These are phyloP conservation scores for Hydriomena furcata DNA, from an alignment of 2,888 invertebrate species.

Conservation along the genomic window DNA sequence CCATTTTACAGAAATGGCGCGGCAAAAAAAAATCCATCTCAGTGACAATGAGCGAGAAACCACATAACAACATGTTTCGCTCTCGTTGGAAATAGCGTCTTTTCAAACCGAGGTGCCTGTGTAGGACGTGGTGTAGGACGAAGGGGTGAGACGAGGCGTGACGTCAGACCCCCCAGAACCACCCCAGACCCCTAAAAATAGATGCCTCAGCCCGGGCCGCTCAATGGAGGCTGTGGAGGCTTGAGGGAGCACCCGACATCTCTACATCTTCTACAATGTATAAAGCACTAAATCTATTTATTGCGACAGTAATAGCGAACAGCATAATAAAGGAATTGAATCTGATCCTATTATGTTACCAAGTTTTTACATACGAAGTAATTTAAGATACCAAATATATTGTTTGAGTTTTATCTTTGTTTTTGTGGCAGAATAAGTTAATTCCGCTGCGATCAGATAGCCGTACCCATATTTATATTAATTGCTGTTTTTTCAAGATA, in stretches of 20 bases:
- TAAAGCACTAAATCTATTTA: constrained; percentile 22
- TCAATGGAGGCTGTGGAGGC: constrained; percentile 72
- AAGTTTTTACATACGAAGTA: constrained; percentile 21
- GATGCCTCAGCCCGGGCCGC: constrained; percentile 70
- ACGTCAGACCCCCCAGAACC: constrained; percentile 54
- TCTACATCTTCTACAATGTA: constrained; percentile 27
- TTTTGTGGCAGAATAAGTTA: constrained; percentile 17
- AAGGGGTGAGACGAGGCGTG: constrained; percentile 46
- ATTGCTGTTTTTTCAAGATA: constrained; percentile 16
- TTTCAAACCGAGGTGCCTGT: constrained; percentile 44
- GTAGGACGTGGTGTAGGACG: constrained; percentile 41
- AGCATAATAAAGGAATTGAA: constrained; percentile 24
- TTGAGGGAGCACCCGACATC: constrained; percentile 36
- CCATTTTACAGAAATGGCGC: constrained; percentile 38
- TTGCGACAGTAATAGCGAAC: constrained; percentile 19
- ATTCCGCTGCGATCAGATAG: constrained; percentile 20
- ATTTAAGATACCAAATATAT: constrained; percentile 17
- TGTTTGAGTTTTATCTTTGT: constrained; percentile 21
- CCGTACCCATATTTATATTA: constrained; percentile 11
- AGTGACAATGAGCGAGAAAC: constrained; percentile 48
- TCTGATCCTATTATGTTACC: constrained; percentile 11
- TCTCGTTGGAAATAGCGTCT: constrained; percentile 49
- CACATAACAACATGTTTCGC: constrained; percentile 54
- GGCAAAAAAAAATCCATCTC: constrained; percentile 50
- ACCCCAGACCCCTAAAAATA: constrained; percentile 74